Percentiles rank a stretch among this genome's conserved stretches.
These are phyloP conservation scores for Lithophane leautieri DNA, from an alignment of 2,888 invertebrate genomes.

Conservation along the genomic window DNA sequence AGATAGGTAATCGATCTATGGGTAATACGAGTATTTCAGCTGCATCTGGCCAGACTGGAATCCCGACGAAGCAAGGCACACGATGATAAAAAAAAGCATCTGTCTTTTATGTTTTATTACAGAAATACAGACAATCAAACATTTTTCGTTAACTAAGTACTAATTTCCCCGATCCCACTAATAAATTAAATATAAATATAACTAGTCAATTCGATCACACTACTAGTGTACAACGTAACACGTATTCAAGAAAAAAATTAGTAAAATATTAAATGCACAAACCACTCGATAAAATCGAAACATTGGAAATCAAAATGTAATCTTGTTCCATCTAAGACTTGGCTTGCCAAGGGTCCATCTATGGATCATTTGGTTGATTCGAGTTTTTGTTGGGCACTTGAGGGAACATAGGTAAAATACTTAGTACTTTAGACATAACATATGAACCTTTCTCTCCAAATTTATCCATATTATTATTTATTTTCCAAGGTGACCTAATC, in stretches of 20 bases:
- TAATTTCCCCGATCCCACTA: slow-evolving; percentile 16
- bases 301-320: slow-evolving; percentile 3
- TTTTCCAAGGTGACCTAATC: slow-evolving; percentile 74
- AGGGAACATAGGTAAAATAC: slow-evolving; percentile 79
- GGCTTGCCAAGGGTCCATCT: slow-evolving; percentile 22
- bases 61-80: background rate
- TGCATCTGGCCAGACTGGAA: background rate
- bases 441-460: slow-evolving; percentile 69
- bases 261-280: slow-evolving; percentile 19
- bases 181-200: slow-evolving; percentile 14
- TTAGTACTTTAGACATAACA: slow-evolving; percentile 70
- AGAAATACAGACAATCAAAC: slow-evolving; percentile 23
- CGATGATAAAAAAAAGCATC: background rate
- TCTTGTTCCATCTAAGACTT: background rate
- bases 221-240: slow-evolving; percentile 37
- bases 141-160: slow-evolving; percentile 8
- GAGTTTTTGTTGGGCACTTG: slow-evolving; percentile 61
- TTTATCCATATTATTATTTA: slow-evolving; percentile 69
- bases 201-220: slow-evolving; percentile 45
- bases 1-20: background rate
- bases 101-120: slow-evolving; percentile 38
- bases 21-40: background rate
- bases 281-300: slow-evolving; percentile 6
- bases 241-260: slow-evolving; percentile 5
- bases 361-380: background rate